Percentiles rank a stretch among this genome's conserved stretches.
phyloP scores from a whole-genome alignment of 2,888 invertebrate genomes.

The Nephrotoma guestfalica region DNA sequence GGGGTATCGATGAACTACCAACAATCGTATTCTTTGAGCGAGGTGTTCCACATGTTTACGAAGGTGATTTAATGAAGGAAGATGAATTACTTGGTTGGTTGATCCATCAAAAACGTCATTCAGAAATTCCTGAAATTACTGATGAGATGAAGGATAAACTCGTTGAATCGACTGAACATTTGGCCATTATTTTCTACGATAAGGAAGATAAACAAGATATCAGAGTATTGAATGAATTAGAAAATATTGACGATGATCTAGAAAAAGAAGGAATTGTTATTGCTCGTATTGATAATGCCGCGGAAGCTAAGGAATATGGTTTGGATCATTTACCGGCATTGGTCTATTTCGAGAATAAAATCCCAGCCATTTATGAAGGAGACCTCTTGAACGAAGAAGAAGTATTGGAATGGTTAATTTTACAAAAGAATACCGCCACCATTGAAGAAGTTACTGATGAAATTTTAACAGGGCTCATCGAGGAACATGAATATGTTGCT shows the following conservation, averaged over 20 bases:
- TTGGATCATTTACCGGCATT: conserved; percentile 67
- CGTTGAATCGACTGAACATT: conserved; percentile 60
- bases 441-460: conserved; percentile 92
- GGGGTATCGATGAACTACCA: conserved; percentile 70
- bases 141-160: conserved; percentile 89
- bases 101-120: conserved; percentile 76
- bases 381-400: conserved; percentile 85
- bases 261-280: conserved; percentile 84
- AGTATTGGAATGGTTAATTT: conserved; percentile 69
- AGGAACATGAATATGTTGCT: conserved; percentile 86
- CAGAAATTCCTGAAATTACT: conserved; percentile 83
- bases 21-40: conserved; percentile 65
- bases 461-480: conserved; percentile 69
- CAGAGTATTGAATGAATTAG: conserved; percentile 71
- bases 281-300: conserved; percentile 77
- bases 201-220: conserved; percentile 84
- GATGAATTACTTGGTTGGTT: conserved; percentile 83
- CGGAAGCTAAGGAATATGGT: conserved; percentile 80
- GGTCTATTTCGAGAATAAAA: conserved; percentile 82
- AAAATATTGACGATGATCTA: conserved; percentile 83
- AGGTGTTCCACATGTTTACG: conserved; percentile 57
- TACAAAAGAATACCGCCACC: conserved; percentile 78
- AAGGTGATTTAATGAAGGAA: conserved; percentile 80
- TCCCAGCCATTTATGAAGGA: conserved; percentile 82
- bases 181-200: conserved; percentile 88